Percentiles rank a stretch among this genome's conserved stretches.
Evolutionary conservation across 2,797 vertebrate species (phyloP).

Genomic region (Chaetodon trifasciatus): DNA sequence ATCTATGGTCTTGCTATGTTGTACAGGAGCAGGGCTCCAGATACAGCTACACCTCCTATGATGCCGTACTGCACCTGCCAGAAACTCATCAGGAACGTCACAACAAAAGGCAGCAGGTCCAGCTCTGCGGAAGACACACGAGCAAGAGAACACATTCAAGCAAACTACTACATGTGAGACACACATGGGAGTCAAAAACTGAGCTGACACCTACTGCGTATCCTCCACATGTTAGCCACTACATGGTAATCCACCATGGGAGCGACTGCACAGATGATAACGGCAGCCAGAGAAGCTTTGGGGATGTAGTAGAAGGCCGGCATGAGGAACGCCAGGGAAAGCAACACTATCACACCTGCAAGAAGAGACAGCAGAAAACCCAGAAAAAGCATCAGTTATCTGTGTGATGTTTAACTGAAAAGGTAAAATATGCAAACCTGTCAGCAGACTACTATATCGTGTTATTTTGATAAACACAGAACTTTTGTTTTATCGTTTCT

Average conservation of each 20-base stretch:
- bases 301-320: constrained; percentile 95
- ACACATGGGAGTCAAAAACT: neutral
- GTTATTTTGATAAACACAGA: no score
- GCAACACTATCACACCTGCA: constrained; percentile 90
- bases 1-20: constrained; percentile 87
- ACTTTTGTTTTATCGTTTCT: no score
- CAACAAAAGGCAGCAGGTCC: constrained; percentile 90
- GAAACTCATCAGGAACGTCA: constrained; percentile 93
- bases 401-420: no score
- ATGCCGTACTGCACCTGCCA: constrained; percentile 97
- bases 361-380: neutral
- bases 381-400: no score
- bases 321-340: constrained; percentile 93
- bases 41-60: constrained; percentile 87
- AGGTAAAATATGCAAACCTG: no score
- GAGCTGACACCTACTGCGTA: constrained; percentile 86
- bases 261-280: constrained; percentile 93
- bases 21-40: constrained; percentile 88
- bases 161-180: neutral
- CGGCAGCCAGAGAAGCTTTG: constrained; percentile 91
- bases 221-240: constrained; percentile 88
- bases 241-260: constrained; percentile 89
- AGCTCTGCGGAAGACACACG: constrained; percentile 79
- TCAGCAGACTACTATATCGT: no score
- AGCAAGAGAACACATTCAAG: neutral